phyloP scores from a whole-genome alignment of 2,888 invertebrate genomes.

The Cephus nigrinus region DNA sequence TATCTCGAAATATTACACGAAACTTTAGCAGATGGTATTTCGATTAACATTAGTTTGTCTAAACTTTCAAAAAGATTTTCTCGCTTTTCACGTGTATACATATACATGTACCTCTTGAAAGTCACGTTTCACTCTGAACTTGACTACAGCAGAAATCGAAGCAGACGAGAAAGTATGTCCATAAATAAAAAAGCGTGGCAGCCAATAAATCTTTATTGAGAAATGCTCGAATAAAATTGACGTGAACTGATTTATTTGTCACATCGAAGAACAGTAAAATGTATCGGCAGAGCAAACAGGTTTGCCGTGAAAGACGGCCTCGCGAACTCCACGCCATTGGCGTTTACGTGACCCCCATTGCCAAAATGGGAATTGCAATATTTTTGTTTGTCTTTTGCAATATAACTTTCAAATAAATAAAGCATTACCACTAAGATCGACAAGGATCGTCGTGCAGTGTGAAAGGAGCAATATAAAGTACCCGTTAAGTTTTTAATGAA shows the following conservation, averaged over 20 bases:
- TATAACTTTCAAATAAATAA: background rate
- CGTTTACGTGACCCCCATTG: background rate
- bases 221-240: background rate
- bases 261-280: background rate
- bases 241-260: background rate
- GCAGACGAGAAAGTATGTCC: background rate
- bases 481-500: background rate
- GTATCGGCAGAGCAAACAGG: background rate
- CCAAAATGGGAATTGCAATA: background rate
- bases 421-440: background rate
- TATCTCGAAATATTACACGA: background rate
- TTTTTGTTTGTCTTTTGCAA: background rate
- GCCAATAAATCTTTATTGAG: background rate
- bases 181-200: background rate
- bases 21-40: background rate
- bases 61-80: background rate
- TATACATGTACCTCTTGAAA: background rate
- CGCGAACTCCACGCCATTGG: background rate
- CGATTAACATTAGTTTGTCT: background rate
- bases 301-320: background rate
- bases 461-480: background rate
- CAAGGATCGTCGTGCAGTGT: background rate
- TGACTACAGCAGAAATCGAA: background rate
- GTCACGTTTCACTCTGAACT: background rate
- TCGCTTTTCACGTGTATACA: background rate